A percentile compares a stretch with the other conserved stretches of the same genome.
phyloP scores from a whole-genome alignment of 2,113 vertebrate genomes.

The Urocynchramus pylzowi region DNA sequence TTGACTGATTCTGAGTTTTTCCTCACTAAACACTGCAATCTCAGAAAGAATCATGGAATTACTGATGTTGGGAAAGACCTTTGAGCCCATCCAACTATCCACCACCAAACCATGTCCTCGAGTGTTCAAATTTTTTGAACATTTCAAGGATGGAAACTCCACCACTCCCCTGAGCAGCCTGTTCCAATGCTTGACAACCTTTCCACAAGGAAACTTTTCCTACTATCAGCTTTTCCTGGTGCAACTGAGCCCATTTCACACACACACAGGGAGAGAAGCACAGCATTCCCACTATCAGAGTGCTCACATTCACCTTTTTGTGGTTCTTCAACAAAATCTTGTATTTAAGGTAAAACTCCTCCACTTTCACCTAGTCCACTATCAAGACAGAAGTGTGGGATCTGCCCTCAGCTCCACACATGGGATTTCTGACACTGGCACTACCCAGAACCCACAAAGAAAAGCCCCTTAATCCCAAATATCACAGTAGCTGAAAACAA shows the following conservation, averaged over 20 bases:
- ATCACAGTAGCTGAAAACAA: fast-evolving
- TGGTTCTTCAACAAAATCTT: not conserved
- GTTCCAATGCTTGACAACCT: not conserved
- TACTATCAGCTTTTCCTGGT: no score
- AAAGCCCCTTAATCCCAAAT: not conserved
- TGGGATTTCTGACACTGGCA: not conserved
- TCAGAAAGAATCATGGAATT: not conserved
- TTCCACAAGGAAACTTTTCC: not conserved
- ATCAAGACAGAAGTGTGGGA: not conserved
- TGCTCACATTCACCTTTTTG: fast-evolving
- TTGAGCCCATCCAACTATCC: not conserved
- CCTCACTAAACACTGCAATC: not conserved
- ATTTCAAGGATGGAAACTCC: not conserved
- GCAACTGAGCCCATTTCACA: not conserved
- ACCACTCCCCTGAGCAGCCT: not conserved
- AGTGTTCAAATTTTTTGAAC: no score
- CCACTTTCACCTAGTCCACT: not conserved
- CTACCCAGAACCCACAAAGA: not conserved
- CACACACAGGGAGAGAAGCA: fast-evolving
- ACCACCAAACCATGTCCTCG: fast-evolving
- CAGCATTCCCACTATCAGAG: fast-evolving
- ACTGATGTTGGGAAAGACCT: fast-evolving
- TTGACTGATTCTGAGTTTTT: not conserved
- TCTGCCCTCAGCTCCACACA: not conserved
- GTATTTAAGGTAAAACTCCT: not conserved